Base-by-base conservation (phyloP, 2,797 vertebrate genomes). In the Xenentodon cancila region DNA sequence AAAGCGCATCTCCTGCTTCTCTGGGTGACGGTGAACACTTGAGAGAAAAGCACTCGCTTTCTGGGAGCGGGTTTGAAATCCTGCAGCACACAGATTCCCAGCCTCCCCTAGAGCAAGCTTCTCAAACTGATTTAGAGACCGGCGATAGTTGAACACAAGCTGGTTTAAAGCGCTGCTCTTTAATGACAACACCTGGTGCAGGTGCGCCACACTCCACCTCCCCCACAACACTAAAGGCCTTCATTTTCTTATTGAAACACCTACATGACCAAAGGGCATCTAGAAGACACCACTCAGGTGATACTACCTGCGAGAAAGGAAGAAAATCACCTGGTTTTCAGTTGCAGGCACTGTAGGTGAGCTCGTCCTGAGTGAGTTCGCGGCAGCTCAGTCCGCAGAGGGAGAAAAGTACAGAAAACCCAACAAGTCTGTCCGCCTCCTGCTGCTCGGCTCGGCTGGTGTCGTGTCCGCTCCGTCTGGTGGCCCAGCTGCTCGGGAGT, bases 281-380 rank as follows among this genome's bases (percentile, higher is more conserved):
- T n/a, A n/a, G n/a, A n/a, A n/a, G n/a, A n/a, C n/a, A n/a, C n/a
- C n/a, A 7, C 27, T 27, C 27, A 27, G 27, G 27, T 27, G 27
- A 27, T 53, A 18, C 34, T 20, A 8, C 20, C 58, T 6, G 32
- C 60, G 50, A 13, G 7, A 17, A 3, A 13, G 43, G 6, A 25
- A 4, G n/a, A n/a, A n/a, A n/a, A n/a, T 37, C 67, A 89, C 89
- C 88, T 89, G 85, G 6, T 68, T 74, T 71, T 90, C 71, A 79
- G 79, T 72, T 52, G 73, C 84, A 84, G 82, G 82, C 87, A 80
- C 85, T 71, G 61, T 7, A 46, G 72, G 75, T 86, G 76, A 74
- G 63, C 63, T 77, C 2, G 4, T 32, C 32, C 32, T 32, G 32
- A 7, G 7, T n/a, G 27, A 7, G 3, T 27, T 7, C 3, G 27